These are phyloP conservation scores for Hydrolagus colliei DNA, from an alignment of 2,797 vertebrate genomes.

Conservation along the genomic window DNA sequence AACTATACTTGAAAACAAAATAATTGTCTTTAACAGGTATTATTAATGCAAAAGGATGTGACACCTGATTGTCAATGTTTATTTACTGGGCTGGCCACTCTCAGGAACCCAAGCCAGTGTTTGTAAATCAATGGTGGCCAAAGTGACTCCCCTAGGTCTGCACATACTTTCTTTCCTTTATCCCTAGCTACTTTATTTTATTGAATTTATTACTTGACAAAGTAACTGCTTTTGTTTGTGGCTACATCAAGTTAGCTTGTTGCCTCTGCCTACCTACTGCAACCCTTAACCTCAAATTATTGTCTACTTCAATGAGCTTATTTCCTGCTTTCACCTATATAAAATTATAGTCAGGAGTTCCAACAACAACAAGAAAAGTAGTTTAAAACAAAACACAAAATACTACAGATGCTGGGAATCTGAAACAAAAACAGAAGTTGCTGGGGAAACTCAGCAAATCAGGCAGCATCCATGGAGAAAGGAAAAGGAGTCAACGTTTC, in stretches of 20 bases:
- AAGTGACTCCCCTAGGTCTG: neutral
- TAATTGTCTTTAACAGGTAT: neutral
- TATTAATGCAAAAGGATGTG: neutral
- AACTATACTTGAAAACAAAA: neutral
- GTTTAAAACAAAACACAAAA: neutral
- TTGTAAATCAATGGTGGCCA: neutral
- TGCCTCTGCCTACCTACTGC: neutral
- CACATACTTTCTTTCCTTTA: neutral
- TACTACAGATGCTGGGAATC: too few relatives aligned
- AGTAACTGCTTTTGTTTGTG: neutral
- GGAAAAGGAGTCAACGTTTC: too few relatives aligned
- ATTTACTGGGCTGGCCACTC: neutral
- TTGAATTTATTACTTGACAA: slow-evolving; percentile 13
- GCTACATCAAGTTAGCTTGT: too few relatives aligned
- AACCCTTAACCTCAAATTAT: neutral
- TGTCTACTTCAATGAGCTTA: neutral
- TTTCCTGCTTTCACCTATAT: neutral
- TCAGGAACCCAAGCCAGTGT: neutral
- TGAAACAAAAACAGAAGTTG: too few relatives aligned
- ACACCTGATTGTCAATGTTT: slow-evolving; percentile 4
- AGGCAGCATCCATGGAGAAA: too few relatives aligned
- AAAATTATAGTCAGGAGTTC: neutral
- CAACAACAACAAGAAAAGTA: neutral
- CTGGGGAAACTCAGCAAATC: too few relatives aligned
- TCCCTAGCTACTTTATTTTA: neutral